These are phyloP conservation scores for Pholis gunnellus DNA, from an alignment of 2,113 vertebrate genomes.

Conservation along the genomic window DNA sequence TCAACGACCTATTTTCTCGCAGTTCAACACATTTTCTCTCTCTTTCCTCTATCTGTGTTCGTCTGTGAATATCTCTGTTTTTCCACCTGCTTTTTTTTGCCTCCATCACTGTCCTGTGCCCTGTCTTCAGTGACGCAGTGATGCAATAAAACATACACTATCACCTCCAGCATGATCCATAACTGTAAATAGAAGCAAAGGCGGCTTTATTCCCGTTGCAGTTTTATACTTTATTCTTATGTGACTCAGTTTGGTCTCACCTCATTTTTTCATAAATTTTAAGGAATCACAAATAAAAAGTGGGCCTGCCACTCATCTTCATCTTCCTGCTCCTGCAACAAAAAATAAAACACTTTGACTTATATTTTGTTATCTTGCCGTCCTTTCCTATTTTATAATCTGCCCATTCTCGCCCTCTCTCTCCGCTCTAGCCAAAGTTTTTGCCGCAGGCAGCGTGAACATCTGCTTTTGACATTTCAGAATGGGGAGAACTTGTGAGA, in stretches of 20 bases:
- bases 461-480: constrained; percentile 69
- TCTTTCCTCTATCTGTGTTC: constrained; percentile 13
- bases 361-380: not conserved
- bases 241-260: not conserved
- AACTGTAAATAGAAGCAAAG: constrained; percentile 2
- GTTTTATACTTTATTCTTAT: not conserved
- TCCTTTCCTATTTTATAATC: not conserved
- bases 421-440: constrained; percentile 13
- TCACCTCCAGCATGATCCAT: not conserved
- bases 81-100: not conserved
- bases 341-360: not conserved
- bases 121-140: not conserved
- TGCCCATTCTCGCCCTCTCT: not conserved
- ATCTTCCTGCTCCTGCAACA: not conserved
- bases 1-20: constrained; percentile 17
- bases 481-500: constrained; percentile 60
- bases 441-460: constrained; percentile 49
- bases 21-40: constrained; percentile 25
- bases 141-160: not conserved
- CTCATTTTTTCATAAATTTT: not conserved
- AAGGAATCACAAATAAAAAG: constrained; percentile 8
- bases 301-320: not conserved
- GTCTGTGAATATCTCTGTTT: not conserved
- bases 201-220: not conserved
- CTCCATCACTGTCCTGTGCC: not conserved